Evolutionary conservation across 2,888 invertebrate species (phyloP).

Genomic region (Sarcophaga caerulescens): DNA sequence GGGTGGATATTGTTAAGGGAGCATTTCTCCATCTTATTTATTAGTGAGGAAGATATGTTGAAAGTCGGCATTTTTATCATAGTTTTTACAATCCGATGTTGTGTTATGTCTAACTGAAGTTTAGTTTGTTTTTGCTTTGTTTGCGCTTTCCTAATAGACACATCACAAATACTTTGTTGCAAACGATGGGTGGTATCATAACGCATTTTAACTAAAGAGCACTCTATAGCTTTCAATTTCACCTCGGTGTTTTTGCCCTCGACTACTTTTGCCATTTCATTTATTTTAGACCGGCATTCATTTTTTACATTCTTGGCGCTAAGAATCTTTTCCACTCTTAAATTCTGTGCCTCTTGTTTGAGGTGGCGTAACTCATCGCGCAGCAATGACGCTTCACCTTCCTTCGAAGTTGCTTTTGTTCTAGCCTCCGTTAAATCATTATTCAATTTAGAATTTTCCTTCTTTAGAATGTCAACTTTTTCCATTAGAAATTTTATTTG

Average conservation of each 20-base stretch:
- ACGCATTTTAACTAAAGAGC: conserved; percentile 75
- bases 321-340: conserved; percentile 76
- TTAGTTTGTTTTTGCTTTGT: background rate
- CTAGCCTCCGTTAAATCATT: conserved; percentile 75
- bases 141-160: conserved; percentile 42
- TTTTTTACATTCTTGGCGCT: conserved; percentile 72
- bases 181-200: conserved; percentile 70
- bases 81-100: conserved; percentile 51
- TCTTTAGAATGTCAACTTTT: conserved; percentile 76
- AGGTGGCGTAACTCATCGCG: conserved; percentile 77
- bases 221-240: conserved; percentile 75
- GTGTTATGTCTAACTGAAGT: background rate
- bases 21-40: conserved; percentile 32
- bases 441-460: conserved; percentile 75
- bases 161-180: conserved; percentile 69
- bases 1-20: conserved; percentile 50
- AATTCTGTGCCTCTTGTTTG: conserved; percentile 76
- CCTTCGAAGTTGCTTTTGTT: conserved; percentile 73
- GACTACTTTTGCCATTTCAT: conserved; percentile 74
- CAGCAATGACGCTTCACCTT: conserved; percentile 77
- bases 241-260: conserved; percentile 76
- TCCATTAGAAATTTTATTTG: conserved; percentile 78
- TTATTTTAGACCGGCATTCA: conserved; percentile 75
- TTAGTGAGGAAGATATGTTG: conserved; percentile 52
- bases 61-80: conserved; percentile 72